A percentile compares a stretch with the other conserved stretches of the same genome.
Conservation (phyloP, 2,888 invertebrate genomes). For the Ormyrus nitidulus region DNA sequence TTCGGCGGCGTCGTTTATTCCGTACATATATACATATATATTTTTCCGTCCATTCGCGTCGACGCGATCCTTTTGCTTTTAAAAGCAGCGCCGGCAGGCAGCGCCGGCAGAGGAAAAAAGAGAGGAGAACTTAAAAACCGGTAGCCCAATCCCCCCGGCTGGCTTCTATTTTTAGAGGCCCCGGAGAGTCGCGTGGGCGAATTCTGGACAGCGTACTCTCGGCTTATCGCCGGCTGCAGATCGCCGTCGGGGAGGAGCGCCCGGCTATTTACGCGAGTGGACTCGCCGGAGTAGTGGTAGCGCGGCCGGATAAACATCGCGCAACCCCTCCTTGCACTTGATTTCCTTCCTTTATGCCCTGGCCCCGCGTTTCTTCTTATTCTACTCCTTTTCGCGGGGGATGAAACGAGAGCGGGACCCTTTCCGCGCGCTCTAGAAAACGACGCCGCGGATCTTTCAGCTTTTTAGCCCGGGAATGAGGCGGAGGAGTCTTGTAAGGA, state of each 20-base stretch:
- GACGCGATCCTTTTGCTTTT: constrained; percentile 30
- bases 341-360: constrained; percentile 28
- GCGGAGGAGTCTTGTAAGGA: not conserved
- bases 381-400: not conserved
- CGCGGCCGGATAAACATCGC: constrained; percentile 50
- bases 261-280: constrained; percentile 34
- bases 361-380: not conserved
- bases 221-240: constrained; percentile 37
- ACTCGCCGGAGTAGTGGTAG: constrained; percentile 11
- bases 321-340: constrained; percentile 17
- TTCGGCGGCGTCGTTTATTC: constrained; percentile 24
- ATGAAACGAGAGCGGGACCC: not conserved
- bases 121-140: constrained; percentile 69
- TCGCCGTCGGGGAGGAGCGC: not conserved
- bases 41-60: constrained; percentile 39
- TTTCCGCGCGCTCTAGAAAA: not conserved
- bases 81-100: constrained; percentile 33
- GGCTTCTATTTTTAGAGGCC: constrained; percentile 67
- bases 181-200: constrained; percentile 66
- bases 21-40: constrained; percentile 13
- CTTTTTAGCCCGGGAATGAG: constrained; percentile 6
- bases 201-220: constrained; percentile 61
- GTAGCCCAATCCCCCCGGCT: constrained; percentile 66
- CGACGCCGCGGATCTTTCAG: not conserved
- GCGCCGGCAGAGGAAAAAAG: constrained; percentile 22